These are phyloP conservation scores for Girardinus metallicus DNA, from an alignment of 2,797 vertebrate genomes.

Conservation along the genomic window DNA sequence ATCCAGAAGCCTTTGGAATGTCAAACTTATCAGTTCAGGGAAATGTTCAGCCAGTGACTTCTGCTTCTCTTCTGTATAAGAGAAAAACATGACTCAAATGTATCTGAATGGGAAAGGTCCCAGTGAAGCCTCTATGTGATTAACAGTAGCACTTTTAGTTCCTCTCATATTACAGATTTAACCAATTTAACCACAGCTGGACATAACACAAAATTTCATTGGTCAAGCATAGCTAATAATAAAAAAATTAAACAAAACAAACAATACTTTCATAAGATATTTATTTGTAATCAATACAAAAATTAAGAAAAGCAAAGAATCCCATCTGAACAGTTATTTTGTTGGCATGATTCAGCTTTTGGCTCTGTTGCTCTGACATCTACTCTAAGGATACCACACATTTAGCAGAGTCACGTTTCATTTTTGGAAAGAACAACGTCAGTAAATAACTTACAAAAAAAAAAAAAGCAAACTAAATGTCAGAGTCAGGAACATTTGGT, in stretches of 20 bases:
- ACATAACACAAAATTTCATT: not conserved
- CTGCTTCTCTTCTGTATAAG: not conserved
- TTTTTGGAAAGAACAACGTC: slow-evolving; percentile 19
- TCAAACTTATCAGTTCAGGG: slow-evolving; percentile 18
- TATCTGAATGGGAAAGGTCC: not conserved
- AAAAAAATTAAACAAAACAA: slow-evolving; percentile 19
- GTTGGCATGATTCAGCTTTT: slow-evolving; percentile 27
- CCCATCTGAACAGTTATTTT: slow-evolving; percentile 3
- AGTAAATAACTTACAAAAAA: slow-evolving; percentile 24
- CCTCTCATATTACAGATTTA: not conserved
- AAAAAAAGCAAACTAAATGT: slow-evolving; percentile 26
- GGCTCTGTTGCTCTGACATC: slow-evolving; percentile 13
- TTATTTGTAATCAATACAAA: slow-evolving; percentile 73
- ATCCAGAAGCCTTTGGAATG: slow-evolving; percentile 49
- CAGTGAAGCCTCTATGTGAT: not conserved
- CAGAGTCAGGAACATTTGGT: slow-evolving; percentile 50
- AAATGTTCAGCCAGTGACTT: not conserved
- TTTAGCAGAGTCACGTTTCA: slow-evolving; percentile 19
- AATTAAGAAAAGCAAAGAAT: slow-evolving; percentile 68
- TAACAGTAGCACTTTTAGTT: not conserved
- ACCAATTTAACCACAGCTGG: not conserved
- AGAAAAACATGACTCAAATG: not conserved
- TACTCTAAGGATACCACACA: slow-evolving; percentile 21
- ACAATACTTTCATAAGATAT: slow-evolving; percentile 34
- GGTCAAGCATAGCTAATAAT: not conserved